These are phyloP conservation scores for Drosophila subpulchrella DNA, from an alignment of 1,140 invertebrate genomes.

Conservation along the genomic window DNA sequence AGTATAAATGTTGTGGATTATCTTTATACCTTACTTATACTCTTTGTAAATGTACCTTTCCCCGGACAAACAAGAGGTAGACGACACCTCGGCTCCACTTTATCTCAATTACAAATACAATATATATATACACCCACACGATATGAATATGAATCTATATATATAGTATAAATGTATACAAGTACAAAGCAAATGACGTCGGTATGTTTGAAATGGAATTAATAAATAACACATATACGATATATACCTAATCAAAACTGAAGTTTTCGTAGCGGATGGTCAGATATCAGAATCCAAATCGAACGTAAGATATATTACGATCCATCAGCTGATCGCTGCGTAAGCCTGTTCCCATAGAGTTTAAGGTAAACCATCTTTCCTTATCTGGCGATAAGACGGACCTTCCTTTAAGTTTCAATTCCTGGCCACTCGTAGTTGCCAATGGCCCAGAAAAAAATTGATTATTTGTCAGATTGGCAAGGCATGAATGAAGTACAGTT, in stretches of 20 bases:
- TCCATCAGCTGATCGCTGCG: slow-evolving; percentile 24
- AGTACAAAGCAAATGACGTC: slow-evolving; percentile 39
- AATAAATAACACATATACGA: slow-evolving; percentile 51
- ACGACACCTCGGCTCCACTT: slow-evolving; percentile 19
- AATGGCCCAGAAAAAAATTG: slow-evolving; percentile 29
- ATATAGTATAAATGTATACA: slow-evolving; percentile 46
- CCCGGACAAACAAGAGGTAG: slow-evolving; percentile 4
- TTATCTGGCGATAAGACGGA: slow-evolving; percentile 43
- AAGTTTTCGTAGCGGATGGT: not conserved
- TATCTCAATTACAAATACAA: slow-evolving; percentile 23
- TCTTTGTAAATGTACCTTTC: slow-evolving; percentile 60
- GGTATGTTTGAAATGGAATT: slow-evolving; percentile 24
- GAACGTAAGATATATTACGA: slow-evolving; percentile 7
- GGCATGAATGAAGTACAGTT: slow-evolving; percentile 36
- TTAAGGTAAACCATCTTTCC: slow-evolving; percentile 26
- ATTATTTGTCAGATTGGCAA: slow-evolving; percentile 12
- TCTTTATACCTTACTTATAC: slow-evolving; percentile 31
- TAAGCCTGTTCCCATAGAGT: not conserved
- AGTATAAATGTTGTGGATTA: slow-evolving; percentile 63
- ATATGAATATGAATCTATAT: slow-evolving; percentile 18
- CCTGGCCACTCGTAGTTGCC: slow-evolving; percentile 27
- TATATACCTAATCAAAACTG: slow-evolving; percentile 2
- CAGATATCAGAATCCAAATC: not conserved
- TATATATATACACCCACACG: slow-evolving; percentile 10
- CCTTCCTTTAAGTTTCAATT: slow-evolving; percentile 29